Conservation (phyloP, 2,888 invertebrate species). For the Caenorhabditis sp. region DNA sequence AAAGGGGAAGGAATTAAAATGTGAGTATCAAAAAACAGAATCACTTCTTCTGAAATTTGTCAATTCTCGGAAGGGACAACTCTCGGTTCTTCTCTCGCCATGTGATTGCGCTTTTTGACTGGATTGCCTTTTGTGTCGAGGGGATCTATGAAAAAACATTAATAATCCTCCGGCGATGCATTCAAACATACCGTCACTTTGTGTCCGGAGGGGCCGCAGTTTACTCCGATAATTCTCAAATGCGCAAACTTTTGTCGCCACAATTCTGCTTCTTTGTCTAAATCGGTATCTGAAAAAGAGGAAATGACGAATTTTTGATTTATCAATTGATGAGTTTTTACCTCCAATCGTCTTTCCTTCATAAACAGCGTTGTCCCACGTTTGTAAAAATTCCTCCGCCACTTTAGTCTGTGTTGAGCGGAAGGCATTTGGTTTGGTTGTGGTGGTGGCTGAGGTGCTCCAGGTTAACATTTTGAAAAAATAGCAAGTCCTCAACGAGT, state of each 20-base stretch:
- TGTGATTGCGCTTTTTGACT: constrained; percentile 34
- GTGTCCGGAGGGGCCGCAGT: background rate
- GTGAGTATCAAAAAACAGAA: background rate
- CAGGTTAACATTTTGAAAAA: constrained; percentile 36
- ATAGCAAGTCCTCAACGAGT: too few species aligned
- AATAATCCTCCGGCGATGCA: too few species aligned
- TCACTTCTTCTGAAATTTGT: constrained; percentile 2
- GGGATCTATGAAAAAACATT: background rate
- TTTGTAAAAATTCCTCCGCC: constrained; percentile 22
- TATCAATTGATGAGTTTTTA: background rate
- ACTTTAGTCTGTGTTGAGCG: background rate
- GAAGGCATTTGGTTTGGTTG: background rate
- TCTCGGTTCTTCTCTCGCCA: constrained; percentile 13
- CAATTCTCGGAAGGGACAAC: constrained; percentile 14
- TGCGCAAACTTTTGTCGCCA: constrained; percentile 42
- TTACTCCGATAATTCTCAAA: constrained; percentile 22
- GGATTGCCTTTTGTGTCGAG: background rate
- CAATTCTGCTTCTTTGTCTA: constrained; percentile 19
- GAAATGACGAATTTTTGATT: background rate
- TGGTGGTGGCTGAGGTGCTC: constrained; percentile 32
- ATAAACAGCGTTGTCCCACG: constrained; percentile 45
- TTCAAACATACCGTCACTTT: constrained; percentile 28
- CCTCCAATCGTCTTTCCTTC: constrained; percentile 32
- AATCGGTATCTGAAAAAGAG: constrained; percentile 23
- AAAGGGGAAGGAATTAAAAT: background rate